These are phyloP conservation scores for Subacronicta megacephala DNA, from an alignment of 2,888 invertebrate species.

Conservation along the genomic window DNA sequence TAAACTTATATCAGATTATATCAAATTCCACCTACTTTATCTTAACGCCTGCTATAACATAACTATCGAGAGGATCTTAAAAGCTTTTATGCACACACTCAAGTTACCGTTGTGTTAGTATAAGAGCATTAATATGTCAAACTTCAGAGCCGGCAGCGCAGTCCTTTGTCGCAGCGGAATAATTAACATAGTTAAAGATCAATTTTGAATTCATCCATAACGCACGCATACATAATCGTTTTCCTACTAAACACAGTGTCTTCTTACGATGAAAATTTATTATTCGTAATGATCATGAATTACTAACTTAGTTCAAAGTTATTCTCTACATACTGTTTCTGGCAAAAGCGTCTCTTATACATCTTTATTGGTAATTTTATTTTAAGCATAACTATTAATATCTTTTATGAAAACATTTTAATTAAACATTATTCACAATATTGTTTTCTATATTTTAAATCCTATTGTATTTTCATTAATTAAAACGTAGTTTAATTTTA, in stretches of 20 bases:
- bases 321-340: not conserved
- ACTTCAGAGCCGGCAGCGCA: slow-evolving; percentile 42
- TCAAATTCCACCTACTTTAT: slow-evolving; percentile 18
- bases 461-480: too few species aligned
- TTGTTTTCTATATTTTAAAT: slow-evolving; percentile 15
- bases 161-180: slow-evolving; percentile 47
- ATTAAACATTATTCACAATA: slow-evolving; percentile 23
- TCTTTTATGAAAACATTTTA: slow-evolving; percentile 14
- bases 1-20: too few species aligned
- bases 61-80: slow-evolving; percentile 41
- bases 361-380: not conserved
- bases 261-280: slow-evolving; percentile 9
- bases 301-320: slow-evolving; percentile 1
- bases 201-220: slow-evolving; percentile 38
- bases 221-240: slow-evolving; percentile 21
- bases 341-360: too few species aligned
- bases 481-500: too few species aligned
- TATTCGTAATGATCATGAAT: slow-evolving; percentile 5
- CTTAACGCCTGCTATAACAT: too few species aligned
- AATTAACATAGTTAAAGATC: slow-evolving; percentile 52
- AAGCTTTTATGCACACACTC: slow-evolving; percentile 42
- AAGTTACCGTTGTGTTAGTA: slow-evolving; percentile 30
- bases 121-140: slow-evolving; percentile 49
- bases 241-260: slow-evolving; percentile 16
- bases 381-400: slow-evolving; percentile 21